Evolutionary conservation across 1,140 invertebrate genomes (phyloP), one percentile per base, ranked within the genome.

Genomic region (Drosophila watanabei): DNA sequence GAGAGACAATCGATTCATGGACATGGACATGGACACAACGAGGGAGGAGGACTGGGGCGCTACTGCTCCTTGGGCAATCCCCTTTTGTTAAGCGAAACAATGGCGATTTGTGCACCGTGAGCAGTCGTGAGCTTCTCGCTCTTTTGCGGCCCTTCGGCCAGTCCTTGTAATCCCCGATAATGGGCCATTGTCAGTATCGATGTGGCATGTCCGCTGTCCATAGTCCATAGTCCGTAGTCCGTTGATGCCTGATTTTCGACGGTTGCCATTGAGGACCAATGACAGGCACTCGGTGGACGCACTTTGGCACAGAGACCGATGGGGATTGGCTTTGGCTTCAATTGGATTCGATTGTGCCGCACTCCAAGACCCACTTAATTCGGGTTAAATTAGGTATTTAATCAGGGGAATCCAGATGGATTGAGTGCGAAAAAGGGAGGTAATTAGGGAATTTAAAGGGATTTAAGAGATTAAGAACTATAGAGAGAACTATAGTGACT

Each of bases 121-220:
- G 73, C 52, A 60, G 52, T 56, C 59, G 6, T 51, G 48, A 60
- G 37, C 41, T 58, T 35, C 32, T 43, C 62, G 18, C 57, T n/a
- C 54, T 60, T 64, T 71, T 70, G 39, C 62, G 18, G 33, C n/a
- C 39, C 45, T 60, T 46, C 13, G 39, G 28, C 63, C 35, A 51
- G 81, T 78, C 85, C 85, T 88, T 89, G 85, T 88, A 85, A 88
- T 88, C 41, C 69, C 54, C 54, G 57, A 82, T 89, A 90, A 89
- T 82, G 85, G 81, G 60, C 85, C 68, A 89, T 88, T 88, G 85
- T 88, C 81, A 78, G 56, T 48, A 54, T 70, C 73, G 85, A 75
- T 81, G 85, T 68, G 68, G 60, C 65, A 84, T 52, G 51, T 51
- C 48, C 68, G 65, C 35, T n/a, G 28, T 52, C 32, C 66, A 64